phyloP scores from a whole-genome alignment of 2,797 vertebrate species.

The Gouania willdenowi region DNA sequence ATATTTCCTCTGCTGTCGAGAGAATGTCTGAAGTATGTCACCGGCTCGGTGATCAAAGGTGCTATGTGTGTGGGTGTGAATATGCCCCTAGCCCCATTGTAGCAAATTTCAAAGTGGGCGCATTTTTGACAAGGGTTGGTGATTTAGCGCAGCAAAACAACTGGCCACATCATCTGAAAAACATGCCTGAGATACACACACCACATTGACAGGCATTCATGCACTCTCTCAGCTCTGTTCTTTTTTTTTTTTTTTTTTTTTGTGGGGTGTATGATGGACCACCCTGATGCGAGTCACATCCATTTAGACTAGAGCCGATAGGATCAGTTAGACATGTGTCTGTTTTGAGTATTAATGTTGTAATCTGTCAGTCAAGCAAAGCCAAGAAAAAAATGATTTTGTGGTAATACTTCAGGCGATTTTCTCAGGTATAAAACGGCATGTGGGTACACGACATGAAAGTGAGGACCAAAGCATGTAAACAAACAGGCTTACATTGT shows the following conservation, averaged over 20 bases:
- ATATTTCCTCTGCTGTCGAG: slow-evolving; percentile 53
- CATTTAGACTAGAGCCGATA: slow-evolving; percentile 43
- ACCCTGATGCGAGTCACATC: slow-evolving; percentile 54
- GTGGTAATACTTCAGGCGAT: slow-evolving; percentile 12
- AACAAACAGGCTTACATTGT: slow-evolving; percentile 12
- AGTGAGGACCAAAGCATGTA: slow-evolving; percentile 15
- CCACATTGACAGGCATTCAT: slow-evolving; percentile 11
- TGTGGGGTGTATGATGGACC: slow-evolving; percentile 43
- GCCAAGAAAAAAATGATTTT: slow-evolving; percentile 13
- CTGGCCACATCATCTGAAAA: slow-evolving; percentile 51
- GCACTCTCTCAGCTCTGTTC: slow-evolving; percentile 20
- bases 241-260: slow-evolving; percentile 14
- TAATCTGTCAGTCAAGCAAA: slow-evolving; percentile 46
- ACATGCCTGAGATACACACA: slow-evolving; percentile 14
- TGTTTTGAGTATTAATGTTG: slow-evolving; percentile 18
- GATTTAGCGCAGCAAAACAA: slow-evolving; percentile 63
- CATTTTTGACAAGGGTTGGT: slow-evolving; percentile 54
- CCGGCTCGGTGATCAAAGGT: slow-evolving; percentile 55
- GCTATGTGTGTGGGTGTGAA: slow-evolving; percentile 49
- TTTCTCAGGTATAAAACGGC: slow-evolving; percentile 10
- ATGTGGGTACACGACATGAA: slow-evolving; percentile 17
- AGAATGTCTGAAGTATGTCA: slow-evolving; percentile 60
- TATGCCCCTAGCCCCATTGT: slow-evolving; percentile 61
- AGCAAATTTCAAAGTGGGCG: slow-evolving; percentile 50
- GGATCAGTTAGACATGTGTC: slow-evolving; percentile 47